Evolutionary conservation across 1,140 invertebrate genomes (phyloP).

Genomic region (Spodoptera litura): DNA sequence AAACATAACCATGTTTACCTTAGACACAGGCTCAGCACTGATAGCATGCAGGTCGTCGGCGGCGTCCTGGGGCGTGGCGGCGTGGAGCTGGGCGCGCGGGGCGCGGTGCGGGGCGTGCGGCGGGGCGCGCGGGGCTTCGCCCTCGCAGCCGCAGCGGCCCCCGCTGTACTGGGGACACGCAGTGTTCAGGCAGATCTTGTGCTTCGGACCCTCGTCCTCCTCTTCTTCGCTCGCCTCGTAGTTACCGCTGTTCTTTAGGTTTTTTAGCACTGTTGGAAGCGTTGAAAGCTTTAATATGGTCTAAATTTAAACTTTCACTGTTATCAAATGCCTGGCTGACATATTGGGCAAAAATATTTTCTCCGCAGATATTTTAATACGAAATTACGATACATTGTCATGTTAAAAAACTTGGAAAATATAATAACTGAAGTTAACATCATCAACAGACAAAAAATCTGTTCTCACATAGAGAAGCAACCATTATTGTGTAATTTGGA

Average conservation of each 20-base stretch:
- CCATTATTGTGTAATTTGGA: no score
- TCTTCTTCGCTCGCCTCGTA: slow-evolving; percentile 59
- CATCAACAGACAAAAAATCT: no score
- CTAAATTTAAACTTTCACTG: no score
- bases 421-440: no score
- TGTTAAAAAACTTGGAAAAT: no score
- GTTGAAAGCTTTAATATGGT: neutral
- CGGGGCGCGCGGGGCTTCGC: slow-evolving; percentile 47
- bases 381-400: no score
- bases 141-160: slow-evolving; percentile 50
- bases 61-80: slow-evolving; percentile 60
- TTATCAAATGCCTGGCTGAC: no score
- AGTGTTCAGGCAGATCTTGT: slow-evolving; percentile 77
- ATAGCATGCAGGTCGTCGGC: slow-evolving; percentile 67
- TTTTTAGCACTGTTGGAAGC: slow-evolving; percentile 67
- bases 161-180: slow-evolving; percentile 67
- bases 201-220: slow-evolving; percentile 54
- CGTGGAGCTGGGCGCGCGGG: slow-evolving; percentile 46
- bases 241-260: slow-evolving; percentile 56
- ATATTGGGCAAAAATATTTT: no score
- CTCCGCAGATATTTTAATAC: no score
- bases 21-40: slow-evolving; percentile 18
- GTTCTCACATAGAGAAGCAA: no score
- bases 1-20: neutral
- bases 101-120: slow-evolving; percentile 51